phyloP scores from a whole-genome alignment of 2,888 invertebrate genomes.

The Synergus gifuensis region DNA sequence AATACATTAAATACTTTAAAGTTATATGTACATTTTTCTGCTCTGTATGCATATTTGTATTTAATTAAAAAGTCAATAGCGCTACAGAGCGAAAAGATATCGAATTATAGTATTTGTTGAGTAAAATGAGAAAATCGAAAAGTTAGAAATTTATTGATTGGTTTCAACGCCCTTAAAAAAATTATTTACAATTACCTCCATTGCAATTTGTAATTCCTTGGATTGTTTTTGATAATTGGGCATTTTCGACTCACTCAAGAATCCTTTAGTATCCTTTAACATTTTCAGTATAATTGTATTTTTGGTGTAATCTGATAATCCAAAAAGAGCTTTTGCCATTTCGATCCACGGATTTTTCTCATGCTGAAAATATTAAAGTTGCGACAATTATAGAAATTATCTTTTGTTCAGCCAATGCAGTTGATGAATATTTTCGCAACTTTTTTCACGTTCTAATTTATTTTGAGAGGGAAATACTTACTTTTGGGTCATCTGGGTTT shows the following conservation, averaged over 20 bases:
- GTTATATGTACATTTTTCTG: background rate
- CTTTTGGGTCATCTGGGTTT: constrained; percentile 79
- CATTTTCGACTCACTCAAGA: constrained; percentile 72
- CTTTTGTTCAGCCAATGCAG: too few relatives aligned
- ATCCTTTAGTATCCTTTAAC: constrained; percentile 73
- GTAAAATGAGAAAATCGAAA: too few relatives aligned
- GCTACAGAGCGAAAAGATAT: too few relatives aligned
- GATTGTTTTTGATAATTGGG: background rate
- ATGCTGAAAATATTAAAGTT: constrained; percentile 61
- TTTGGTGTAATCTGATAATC: constrained; percentile 76
- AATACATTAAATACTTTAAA: constrained; percentile 18
- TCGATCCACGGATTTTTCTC: constrained; percentile 67
- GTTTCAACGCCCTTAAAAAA: background rate
- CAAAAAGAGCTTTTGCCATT: constrained; percentile 71
- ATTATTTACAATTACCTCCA: background rate
- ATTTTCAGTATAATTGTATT: constrained; percentile 72
- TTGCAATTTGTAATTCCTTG: background rate
- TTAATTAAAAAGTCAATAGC: too few relatives aligned
- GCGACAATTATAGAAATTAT: too few relatives aligned
- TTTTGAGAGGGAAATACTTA: background rate
- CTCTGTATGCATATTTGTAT: too few relatives aligned
- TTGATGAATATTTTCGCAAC: too few relatives aligned
- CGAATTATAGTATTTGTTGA: too few relatives aligned
- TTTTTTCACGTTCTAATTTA: background rate
- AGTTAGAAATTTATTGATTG: too few relatives aligned